Evolutionary conservation across 2,113 vertebrate genomes (phyloP).

Genomic region (Neofelis nebulosa): DNA sequence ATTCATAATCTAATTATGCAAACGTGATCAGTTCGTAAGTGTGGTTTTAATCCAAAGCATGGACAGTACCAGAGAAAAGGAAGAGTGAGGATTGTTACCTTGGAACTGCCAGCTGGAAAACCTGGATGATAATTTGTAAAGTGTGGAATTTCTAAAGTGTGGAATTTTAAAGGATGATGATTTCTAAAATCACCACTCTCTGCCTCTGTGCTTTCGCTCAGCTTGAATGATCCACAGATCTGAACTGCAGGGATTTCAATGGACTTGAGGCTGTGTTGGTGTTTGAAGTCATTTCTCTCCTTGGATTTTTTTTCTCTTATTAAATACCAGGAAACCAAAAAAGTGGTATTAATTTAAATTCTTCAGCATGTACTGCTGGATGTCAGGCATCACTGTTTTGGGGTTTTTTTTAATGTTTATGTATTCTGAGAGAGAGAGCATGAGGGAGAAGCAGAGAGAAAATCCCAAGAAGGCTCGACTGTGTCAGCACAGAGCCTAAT

Average conservation of each 20-base stretch:
- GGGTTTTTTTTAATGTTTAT: not conserved
- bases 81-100: not conserved
- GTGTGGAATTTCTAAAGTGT: not conserved
- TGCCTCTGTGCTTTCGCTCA: not conserved
- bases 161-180: too few species aligned
- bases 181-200: not conserved
- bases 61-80: not conserved
- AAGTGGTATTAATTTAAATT: slow-evolving; percentile 46
- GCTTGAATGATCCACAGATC: not conserved
- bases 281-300: not conserved
- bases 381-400: not conserved
- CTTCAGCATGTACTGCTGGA: not conserved
- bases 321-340: not conserved
- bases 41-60: not conserved
- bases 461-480: too few species aligned
- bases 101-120: not conserved
- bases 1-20: not conserved
- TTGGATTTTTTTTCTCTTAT: not conserved
- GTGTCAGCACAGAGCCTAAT: too few species aligned
- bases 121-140: not conserved
- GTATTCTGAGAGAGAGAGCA: too few species aligned
- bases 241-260: not conserved
- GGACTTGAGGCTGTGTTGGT: not conserved
- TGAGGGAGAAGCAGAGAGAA: too few species aligned
- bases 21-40: not conserved